Conservation (phyloP, 2,888 invertebrate genomes). For the Epirrhoe tristata region DNA sequence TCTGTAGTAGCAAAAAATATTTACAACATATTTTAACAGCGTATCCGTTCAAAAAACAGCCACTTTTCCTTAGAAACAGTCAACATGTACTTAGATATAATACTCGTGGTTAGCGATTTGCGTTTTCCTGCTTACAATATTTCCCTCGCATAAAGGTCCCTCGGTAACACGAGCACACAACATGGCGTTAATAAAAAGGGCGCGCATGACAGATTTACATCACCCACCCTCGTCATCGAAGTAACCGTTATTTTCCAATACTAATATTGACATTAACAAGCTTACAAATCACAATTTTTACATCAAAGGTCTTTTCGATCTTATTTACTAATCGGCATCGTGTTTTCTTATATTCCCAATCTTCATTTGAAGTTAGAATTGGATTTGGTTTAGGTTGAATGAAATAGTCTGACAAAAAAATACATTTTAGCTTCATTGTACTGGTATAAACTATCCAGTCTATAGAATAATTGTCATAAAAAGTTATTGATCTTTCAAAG, state of each 20-base stretch:
- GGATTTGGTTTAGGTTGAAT: neutral
- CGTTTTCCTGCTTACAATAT: constrained; percentile 68
- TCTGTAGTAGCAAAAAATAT: neutral
- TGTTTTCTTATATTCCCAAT: neutral
- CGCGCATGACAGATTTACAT: constrained; percentile 56
- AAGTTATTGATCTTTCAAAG: neutral
- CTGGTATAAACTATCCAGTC: no score
- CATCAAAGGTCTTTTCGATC: constrained; percentile 23
- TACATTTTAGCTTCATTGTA: no score
- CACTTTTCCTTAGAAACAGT: constrained; percentile 37
- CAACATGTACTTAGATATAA: constrained; percentile 22
- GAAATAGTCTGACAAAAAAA: neutral
- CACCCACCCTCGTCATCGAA: constrained; percentile 38
- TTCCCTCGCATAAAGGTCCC: constrained; percentile 50
- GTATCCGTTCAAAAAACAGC: constrained; percentile 24
- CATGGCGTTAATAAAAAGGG: constrained; percentile 60
- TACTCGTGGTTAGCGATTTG: constrained; percentile 40
- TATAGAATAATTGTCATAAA: neutral
- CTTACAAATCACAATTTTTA: constrained; percentile 18
- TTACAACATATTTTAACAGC: neutral
- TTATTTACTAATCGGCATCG: constrained; percentile 18
- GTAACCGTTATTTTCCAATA: constrained; percentile 28
- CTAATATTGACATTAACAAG: constrained; percentile 23
- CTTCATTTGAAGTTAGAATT: constrained; percentile 2
- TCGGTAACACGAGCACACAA: constrained; percentile 51